Evolutionary conservation across 2,888 invertebrate species (phyloP).

Genomic region (Eupithecia pulchellata): DNA sequence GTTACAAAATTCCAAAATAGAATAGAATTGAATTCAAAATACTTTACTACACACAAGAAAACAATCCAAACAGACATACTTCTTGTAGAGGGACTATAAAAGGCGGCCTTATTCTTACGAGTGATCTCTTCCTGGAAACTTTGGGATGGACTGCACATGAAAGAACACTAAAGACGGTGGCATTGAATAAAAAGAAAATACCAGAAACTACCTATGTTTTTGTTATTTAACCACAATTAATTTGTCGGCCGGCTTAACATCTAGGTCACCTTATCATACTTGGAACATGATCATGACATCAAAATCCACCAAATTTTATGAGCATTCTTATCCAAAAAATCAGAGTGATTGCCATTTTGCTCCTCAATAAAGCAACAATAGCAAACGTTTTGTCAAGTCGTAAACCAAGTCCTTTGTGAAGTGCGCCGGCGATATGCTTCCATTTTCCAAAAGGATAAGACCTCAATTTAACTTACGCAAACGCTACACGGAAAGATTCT

Average conservation of each 20-base stretch:
- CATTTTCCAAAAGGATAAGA: constrained; percentile 14
- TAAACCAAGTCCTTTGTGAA: constrained; percentile 11
- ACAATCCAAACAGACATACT: too few relatives aligned
- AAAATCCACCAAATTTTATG: not conserved
- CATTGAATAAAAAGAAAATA: too few relatives aligned
- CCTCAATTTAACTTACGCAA: constrained; percentile 18
- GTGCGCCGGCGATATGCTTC: constrained; percentile 2
- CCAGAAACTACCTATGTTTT: not conserved
- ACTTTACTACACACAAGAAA: too few relatives aligned
- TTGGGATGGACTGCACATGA: too few relatives aligned
- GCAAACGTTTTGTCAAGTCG: constrained; percentile 13
- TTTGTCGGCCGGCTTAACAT: not conserved
- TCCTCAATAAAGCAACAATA: constrained; percentile 6
- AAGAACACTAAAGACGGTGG: too few relatives aligned
- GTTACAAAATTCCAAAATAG: too few relatives aligned
- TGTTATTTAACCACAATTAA: not conserved
- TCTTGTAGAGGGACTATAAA: too few relatives aligned
- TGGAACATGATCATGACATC: too few relatives aligned
- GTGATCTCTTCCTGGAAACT: too few relatives aligned
- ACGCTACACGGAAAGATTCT: constrained; percentile 37
- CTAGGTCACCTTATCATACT: too few relatives aligned
- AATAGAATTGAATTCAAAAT: too few relatives aligned
- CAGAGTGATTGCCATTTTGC: constrained; percentile 2
- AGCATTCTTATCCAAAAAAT: not conserved
- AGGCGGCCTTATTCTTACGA: too few relatives aligned